Conservation (phyloP, 2,113 vertebrate genomes). For the Prionailurus bengalensis region DNA sequence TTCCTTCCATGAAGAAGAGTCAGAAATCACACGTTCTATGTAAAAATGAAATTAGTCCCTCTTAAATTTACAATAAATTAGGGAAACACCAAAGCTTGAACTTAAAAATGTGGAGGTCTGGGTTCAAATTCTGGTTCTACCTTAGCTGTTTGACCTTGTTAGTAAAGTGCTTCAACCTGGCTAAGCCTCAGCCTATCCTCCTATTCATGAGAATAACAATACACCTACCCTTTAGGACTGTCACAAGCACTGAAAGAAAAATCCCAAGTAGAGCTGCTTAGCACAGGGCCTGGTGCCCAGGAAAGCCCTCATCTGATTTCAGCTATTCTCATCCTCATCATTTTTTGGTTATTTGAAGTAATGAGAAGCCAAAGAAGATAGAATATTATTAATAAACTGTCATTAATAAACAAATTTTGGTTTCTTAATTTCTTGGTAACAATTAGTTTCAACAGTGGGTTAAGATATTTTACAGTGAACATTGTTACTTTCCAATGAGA, state of each 20-base stretch:
- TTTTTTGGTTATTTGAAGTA: not conserved
- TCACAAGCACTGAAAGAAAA: not conserved
- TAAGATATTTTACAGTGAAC: not conserved
- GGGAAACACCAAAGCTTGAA: constrained; percentile 23
- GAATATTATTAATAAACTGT: not conserved
- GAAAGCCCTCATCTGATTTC: not conserved
- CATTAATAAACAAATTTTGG: constrained; percentile 7
- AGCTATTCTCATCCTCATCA: not conserved
- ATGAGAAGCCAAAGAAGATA: constrained; percentile 18
- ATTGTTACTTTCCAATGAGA: constrained; percentile 11
- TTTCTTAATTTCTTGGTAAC: constrained; percentile 45
- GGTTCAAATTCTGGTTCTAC: constrained; percentile 19
- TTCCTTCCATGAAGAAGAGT: constrained; percentile 55
- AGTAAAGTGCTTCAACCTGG: not conserved
- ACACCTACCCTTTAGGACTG: not conserved
- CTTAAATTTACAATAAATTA: constrained; percentile 1
- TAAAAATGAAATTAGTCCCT: constrained; percentile 40
- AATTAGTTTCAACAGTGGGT: not conserved
- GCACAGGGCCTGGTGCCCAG: not conserved
- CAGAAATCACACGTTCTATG: not conserved
- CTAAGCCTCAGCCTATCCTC: not conserved
- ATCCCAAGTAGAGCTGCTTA: not conserved
- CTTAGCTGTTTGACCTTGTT: not conserved
- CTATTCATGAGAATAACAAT: not conserved
- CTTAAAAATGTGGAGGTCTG: constrained; percentile 34